These are phyloP conservation scores for Rhagologus leucostigma DNA, from an alignment of 2,113 vertebrate genomes.

Conservation along the genomic window DNA sequence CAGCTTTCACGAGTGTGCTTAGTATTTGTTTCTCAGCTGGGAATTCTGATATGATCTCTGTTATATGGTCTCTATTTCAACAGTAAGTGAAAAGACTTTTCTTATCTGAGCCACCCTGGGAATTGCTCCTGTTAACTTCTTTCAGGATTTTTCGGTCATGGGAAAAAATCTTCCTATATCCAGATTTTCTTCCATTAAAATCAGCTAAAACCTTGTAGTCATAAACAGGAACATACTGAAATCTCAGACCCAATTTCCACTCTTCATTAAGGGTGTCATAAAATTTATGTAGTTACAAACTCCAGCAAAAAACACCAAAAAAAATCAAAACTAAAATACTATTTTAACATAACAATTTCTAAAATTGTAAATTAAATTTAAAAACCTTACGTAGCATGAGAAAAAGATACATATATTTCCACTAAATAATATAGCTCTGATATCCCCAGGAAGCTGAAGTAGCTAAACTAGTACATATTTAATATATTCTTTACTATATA, in stretches of 20 bases:
- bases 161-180: background rate
- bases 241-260: background rate
- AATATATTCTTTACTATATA: background rate
- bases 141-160: background rate
- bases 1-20: background rate
- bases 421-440: background rate
- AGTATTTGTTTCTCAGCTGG: background rate
- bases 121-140: background rate
- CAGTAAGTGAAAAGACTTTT: background rate
- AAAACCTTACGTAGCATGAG: background rate
- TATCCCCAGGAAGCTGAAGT: background rate
- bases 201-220: background rate
- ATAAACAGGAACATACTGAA: background rate
- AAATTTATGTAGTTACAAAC: background rate
- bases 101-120: background rate
- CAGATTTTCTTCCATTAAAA: background rate
- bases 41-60: background rate
- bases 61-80: background rate
- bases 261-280: background rate
- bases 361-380: background rate
- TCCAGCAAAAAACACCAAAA: background rate
- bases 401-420: background rate
- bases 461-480: background rate
- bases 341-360: background rate
- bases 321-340: background rate